Conservation (phyloP, 2,797 vertebrate genomes). For the Labeo calbasu region DNA sequence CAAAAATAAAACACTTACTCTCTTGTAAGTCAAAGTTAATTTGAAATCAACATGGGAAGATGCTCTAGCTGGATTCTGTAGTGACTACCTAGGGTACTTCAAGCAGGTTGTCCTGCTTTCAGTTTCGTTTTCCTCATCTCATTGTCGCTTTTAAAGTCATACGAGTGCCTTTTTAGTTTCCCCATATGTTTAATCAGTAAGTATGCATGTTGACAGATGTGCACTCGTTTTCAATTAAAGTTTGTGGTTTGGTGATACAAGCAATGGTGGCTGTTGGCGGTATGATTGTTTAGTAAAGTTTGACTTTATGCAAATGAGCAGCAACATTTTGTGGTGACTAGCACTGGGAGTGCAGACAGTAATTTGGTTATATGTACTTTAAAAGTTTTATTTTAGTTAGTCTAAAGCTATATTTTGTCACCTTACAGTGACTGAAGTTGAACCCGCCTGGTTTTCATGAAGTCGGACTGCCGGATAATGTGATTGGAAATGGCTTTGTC, state of each 20-base stretch:
- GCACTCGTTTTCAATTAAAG: not conserved
- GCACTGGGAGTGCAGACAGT: not conserved
- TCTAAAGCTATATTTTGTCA: not conserved
- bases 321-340: not conserved
- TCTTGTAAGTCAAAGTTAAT: not conserved
- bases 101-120: conserved; percentile 8
- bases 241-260: not conserved
- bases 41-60: conserved; percentile 22
- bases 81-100: not conserved
- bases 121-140: conserved; percentile 30
- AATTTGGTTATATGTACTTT: not conserved
- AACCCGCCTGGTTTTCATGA: not conserved
- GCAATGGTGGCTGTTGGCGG: not conserved
- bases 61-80: not conserved
- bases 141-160: not conserved
- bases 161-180: not conserved
- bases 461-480: not conserved
- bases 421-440: not conserved
- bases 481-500: not conserved
- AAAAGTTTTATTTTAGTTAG: not conserved
- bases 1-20: conserved; percentile 25
- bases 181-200: not conserved
- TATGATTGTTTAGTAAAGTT: not conserved
- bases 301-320: not conserved
- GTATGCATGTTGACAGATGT: not conserved